A percentile compares a stretch with the other conserved stretches of the same genome.
phyloP scores from a whole-genome alignment of 2,113 vertebrate species.

The Aptenodytes patagonicus region DNA sequence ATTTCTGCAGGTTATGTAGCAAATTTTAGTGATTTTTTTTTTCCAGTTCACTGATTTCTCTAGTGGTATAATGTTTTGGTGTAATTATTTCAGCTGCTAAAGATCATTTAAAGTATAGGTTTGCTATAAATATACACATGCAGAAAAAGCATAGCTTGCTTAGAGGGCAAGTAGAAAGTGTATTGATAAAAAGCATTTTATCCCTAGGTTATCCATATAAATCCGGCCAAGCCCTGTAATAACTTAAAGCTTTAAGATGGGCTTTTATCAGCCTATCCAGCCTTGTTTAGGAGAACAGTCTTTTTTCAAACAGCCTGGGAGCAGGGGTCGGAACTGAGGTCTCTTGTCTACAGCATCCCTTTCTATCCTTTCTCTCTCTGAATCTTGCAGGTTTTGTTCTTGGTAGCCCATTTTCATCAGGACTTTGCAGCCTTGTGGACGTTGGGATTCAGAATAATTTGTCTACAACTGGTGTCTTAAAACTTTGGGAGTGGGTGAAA shows the following conservation, averaged over 20 bases:
- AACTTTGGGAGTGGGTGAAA: background rate
- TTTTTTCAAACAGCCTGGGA: background rate
- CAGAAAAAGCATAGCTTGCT: background rate
- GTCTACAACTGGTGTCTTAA: background rate
- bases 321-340: background rate
- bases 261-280: background rate
- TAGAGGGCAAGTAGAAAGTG: background rate
- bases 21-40: background rate
- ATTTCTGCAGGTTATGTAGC: background rate
- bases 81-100: conserved; percentile 29
- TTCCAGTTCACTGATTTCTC: background rate
- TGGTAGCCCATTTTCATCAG: background rate
- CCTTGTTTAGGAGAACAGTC: background rate
- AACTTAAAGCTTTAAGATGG: background rate
- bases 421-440: background rate
- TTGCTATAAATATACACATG: background rate
- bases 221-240: background rate
- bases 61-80: background rate
- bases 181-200: background rate
- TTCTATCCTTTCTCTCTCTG: background rate
- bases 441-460: background rate
- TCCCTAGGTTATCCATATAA: background rate
- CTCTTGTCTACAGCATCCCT: background rate
- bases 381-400: background rate
- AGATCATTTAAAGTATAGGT: background rate